Conservation (phyloP, 2,888 invertebrate species). For the Blera fallax region DNA sequence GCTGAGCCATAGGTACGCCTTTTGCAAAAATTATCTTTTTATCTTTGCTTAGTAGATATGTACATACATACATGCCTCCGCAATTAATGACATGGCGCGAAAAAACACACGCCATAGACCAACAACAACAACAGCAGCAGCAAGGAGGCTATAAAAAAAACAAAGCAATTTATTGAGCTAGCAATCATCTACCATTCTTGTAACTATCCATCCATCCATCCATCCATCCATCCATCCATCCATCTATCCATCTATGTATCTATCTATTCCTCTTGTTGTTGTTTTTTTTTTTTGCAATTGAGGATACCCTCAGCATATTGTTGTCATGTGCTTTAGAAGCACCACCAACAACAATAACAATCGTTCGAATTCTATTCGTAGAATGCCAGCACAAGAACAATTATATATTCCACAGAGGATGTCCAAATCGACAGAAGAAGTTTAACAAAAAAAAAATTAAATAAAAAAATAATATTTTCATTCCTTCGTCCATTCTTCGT, state of each 20-base stretch:
- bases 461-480: background rate
- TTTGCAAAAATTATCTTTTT: conserved; percentile 49
- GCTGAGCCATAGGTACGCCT: conserved; percentile 19
- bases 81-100: conserved; percentile 58
- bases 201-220: conserved; percentile 47
- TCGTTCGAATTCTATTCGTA: conserved; percentile 61
- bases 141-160: conserved; percentile 12
- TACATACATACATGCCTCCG: conserved; percentile 33
- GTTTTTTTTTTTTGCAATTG: conserved; percentile 5
- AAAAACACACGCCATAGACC: conserved; percentile 11
- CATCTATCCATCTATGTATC: no score
- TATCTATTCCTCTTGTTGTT: background rate
- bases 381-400: conserved; percentile 47
- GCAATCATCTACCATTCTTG: conserved; percentile 60
- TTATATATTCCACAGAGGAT: conserved; percentile 68
- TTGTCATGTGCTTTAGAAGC: conserved; percentile 31
- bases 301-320: conserved; percentile 33
- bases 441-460: background rate
- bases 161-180: conserved; percentile 53
- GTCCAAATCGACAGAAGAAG: conserved; percentile 55
- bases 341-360: conserved; percentile 17
- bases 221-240: conserved; percentile 39
- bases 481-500: conserved; percentile 16
- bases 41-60: conserved; percentile 36
- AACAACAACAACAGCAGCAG: conserved; percentile 4